Evolutionary conservation across 2,113 vertebrate genomes (phyloP).

Genomic region (Albula goreensis): DNA sequence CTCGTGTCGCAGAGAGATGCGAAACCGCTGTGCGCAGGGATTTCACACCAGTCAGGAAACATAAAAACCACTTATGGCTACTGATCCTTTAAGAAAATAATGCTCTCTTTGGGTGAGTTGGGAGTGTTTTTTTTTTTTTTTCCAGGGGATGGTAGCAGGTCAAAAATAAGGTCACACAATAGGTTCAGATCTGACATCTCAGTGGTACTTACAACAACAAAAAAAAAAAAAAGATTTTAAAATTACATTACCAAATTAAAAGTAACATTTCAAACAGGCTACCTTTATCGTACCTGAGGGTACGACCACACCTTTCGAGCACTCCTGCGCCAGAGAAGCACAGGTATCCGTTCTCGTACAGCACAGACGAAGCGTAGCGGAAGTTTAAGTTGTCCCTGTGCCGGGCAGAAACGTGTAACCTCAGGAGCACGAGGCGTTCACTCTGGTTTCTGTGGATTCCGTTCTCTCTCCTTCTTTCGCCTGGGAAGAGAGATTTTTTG

Average conservation of each 20-base stretch:
- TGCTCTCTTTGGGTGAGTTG: conserved; percentile 52
- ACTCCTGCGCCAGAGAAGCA: too few species aligned
- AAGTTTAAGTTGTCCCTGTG: too few species aligned
- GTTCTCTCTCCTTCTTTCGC: too few species aligned
- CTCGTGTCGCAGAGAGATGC: not conserved
- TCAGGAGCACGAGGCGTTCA: too few species aligned
- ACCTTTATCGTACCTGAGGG: too few species aligned
- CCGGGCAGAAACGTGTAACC: too few species aligned
- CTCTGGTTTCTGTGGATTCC: too few species aligned
- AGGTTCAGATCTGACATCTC: not conserved
- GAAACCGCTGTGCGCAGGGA: not conserved
- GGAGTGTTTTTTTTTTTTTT: conserved; percentile 35
- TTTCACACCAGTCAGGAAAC: conserved; percentile 35
- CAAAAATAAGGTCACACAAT: not conserved
- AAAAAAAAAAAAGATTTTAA: too few species aligned
- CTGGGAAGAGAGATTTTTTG: too few species aligned
- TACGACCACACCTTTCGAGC: too few species aligned
- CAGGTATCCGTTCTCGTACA: too few species aligned
- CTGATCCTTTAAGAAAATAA: conserved; percentile 31
- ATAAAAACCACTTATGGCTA: conserved; percentile 2
- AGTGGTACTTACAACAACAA: not conserved
- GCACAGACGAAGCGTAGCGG: too few species aligned
- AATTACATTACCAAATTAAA: not conserved
- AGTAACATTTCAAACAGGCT: not conserved
- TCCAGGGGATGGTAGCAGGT: not conserved